These are phyloP conservation scores for Clarias macrocephalus DNA, from an alignment of 2,113 vertebrate genomes.

Conservation along the genomic window DNA sequence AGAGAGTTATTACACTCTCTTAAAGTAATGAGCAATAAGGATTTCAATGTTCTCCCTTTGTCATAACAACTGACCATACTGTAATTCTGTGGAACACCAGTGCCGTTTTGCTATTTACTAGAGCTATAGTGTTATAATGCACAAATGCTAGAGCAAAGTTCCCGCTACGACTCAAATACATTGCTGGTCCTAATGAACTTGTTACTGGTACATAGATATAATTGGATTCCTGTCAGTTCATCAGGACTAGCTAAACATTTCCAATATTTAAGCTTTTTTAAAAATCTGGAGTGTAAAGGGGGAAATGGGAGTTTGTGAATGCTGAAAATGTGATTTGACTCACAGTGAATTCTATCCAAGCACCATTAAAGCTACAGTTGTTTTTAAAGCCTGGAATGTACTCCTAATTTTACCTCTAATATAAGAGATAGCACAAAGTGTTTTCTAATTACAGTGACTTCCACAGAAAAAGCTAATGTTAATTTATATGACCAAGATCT, in stretches of 20 bases:
- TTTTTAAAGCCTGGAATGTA: conserved; percentile 42
- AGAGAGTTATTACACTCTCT: background rate
- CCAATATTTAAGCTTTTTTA: background rate
- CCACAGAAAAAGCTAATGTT: background rate
- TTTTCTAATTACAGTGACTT: background rate
- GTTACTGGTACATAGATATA: background rate
- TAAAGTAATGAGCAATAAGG: conserved; percentile 11
- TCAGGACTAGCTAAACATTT: conserved; percentile 1
- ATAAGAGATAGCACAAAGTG: background rate
- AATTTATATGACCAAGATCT: background rate
- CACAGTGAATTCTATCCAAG: conserved; percentile 44
- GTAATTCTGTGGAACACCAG: background rate
- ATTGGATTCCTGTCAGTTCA: background rate
- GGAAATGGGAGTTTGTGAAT: background rate
- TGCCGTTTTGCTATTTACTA: background rate
- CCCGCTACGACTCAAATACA: background rate
- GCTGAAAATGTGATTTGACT: conserved; percentile 15
- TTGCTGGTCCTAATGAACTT: background rate
- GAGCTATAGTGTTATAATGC: background rate
- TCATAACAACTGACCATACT: background rate
- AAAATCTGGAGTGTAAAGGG: background rate
- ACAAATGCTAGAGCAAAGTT: background rate
- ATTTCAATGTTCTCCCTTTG: background rate
- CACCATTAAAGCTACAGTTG: conserved; percentile 31
- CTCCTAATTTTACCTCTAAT: background rate